Evolutionary conservation across 2,113 vertebrate genomes (phyloP).

Genomic region (Dendrocopos noguchii): DNA sequence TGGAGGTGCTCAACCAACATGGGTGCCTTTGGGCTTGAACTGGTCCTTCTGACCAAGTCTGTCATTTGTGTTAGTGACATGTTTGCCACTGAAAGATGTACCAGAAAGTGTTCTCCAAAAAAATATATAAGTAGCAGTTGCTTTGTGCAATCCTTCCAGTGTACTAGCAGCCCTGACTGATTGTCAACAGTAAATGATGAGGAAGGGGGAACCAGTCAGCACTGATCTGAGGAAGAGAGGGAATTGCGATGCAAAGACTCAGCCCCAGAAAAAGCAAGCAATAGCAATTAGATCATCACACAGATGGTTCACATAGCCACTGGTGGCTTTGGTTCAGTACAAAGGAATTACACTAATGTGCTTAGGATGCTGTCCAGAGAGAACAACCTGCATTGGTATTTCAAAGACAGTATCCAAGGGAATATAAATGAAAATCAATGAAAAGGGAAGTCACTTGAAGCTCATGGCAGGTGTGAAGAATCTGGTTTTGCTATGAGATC

Average conservation of each 20-base stretch:
- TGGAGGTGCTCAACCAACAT: not conserved
- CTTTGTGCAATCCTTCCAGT: not conserved
- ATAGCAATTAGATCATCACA: not conserved
- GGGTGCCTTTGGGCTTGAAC: not conserved
- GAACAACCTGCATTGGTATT: not conserved
- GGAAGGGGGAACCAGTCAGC: not conserved
- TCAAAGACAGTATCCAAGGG: not conserved
- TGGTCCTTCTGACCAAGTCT: not conserved
- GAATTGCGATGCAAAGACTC: not conserved
- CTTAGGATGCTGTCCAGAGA: not conserved
- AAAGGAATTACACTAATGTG: not conserved
- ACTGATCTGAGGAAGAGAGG: not conserved
- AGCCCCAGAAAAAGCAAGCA: not conserved
- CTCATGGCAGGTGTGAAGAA: not conserved
- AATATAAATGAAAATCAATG: not conserved
- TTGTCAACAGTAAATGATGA: not conserved
- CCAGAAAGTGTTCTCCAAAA: not conserved
- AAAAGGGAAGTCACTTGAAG: not conserved
- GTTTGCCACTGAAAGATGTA: not conserved
- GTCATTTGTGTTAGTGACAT: not conserved
- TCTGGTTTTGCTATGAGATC: not conserved
- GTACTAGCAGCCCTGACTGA: not conserved
- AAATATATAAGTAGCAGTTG: not conserved
- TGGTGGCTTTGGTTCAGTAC: not conserved
- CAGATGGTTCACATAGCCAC: not conserved